Percentiles rank a stretch among this genome's conserved stretches.
Conservation (phyloP, 2,888 invertebrate genomes). For the Drosophila demipolita region DNA sequence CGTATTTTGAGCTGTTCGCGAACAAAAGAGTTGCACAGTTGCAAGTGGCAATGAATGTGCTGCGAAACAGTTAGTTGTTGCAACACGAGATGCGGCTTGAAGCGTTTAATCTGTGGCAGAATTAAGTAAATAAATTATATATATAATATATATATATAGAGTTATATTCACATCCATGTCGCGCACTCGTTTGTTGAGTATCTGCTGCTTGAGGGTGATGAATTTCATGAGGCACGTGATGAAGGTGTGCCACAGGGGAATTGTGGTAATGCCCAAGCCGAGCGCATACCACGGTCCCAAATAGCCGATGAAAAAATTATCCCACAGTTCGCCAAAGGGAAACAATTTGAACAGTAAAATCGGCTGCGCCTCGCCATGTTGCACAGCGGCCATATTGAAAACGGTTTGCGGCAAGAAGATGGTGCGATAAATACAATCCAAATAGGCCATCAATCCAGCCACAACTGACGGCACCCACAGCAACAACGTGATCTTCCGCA, state of each 20-base stretch:
- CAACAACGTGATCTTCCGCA: slow-evolving; percentile 54
- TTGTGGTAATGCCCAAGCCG: slow-evolving; percentile 60
- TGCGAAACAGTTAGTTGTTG: slow-evolving; percentile 16
- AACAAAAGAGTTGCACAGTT: slow-evolving; percentile 65
- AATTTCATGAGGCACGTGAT: slow-evolving; percentile 77
- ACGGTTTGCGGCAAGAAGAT: slow-evolving; percentile 69
- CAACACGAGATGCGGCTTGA: not conserved
- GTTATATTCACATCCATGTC: slow-evolving; percentile 75
- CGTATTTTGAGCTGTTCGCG: slow-evolving; percentile 70
- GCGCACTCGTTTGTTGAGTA: slow-evolving; percentile 63
- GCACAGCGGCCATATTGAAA: slow-evolving; percentile 69
- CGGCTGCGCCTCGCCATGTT: slow-evolving; percentile 61
- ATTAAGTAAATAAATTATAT: not conserved
- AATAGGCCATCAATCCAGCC: slow-evolving; percentile 61
- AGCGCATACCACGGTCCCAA: slow-evolving; percentile 69
- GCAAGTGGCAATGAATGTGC: slow-evolving; percentile 50
- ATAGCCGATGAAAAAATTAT: slow-evolving; percentile 70
- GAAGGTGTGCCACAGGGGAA: slow-evolving; percentile 82
- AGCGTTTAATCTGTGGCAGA: slow-evolving; percentile 39
- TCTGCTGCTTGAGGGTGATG: slow-evolving; percentile 67
- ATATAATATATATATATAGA: not conserved
- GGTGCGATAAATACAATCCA: slow-evolving; percentile 72
- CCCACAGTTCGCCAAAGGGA: slow-evolving; percentile 74
- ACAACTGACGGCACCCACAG: slow-evolving; percentile 68
- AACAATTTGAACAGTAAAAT: slow-evolving; percentile 73